These are phyloP conservation scores for Panthera uncia DNA, from an alignment of 2,113 vertebrate genomes.

Conservation along the genomic window DNA sequence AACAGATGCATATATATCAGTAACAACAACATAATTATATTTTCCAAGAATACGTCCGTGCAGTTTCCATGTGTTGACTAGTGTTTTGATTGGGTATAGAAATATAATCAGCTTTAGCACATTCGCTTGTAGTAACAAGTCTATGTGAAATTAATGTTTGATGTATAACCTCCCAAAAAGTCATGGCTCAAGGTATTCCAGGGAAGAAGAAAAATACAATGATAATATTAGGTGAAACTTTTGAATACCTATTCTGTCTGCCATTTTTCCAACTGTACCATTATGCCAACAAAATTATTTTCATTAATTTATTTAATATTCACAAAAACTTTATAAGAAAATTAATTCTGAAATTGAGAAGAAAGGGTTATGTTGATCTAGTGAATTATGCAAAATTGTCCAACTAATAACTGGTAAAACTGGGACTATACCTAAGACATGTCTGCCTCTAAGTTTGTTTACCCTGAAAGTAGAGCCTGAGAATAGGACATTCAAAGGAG, in stretches of 20 bases:
- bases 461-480: neutral
- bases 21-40: neutral
- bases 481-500: neutral
- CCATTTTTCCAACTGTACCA: neutral
- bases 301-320: neutral
- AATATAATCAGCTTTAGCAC: neutral
- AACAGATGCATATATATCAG: neutral
- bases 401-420: neutral
- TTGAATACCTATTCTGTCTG: neutral
- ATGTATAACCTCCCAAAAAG: neutral
- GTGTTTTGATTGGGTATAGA: neutral
- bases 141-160: neutral
- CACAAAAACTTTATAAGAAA: neutral
- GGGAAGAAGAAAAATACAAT: neutral
- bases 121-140: neutral
- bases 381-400: neutral
- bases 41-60: neutral
- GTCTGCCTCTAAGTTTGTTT: neutral
- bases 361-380: neutral
- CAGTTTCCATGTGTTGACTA: neutral
- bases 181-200: neutral
- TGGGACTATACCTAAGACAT: neutral
- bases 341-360: neutral
- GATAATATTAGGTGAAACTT: neutral
- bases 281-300: neutral